Base-by-base conservation (phyloP, 1,140 invertebrate genomes). In the Mactra quadrangularis region DNA sequence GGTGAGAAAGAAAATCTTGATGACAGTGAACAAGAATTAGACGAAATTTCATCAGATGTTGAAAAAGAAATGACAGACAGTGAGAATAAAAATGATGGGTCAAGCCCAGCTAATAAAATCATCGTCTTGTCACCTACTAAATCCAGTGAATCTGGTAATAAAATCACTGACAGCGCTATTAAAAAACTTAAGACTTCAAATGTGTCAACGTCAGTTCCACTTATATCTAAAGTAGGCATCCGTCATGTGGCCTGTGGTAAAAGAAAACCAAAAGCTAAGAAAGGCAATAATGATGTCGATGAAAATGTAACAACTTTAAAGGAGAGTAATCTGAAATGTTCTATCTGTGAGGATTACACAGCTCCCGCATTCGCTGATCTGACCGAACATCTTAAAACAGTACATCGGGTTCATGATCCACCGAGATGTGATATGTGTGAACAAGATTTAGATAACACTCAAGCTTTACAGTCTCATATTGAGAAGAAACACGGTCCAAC, bases 371-470 rank as follows among this genome's bases (percentile, higher is more conserved):
- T 79, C 31, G 19, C 68, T 25, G 68, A 64, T 38, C 38, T 82
- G n/a, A 82, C 68, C 9, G n/a, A 64, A 11, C 78, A 82, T 52
- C 38, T 82, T 29, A 72, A 29, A 35, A 72, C 53, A 15, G 60
- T 47, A 29, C 78, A 82, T 29, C 53, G 64, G 31, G 59, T 82
- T 3, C 31, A 74, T 27, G 70, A 62, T 4, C 70, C 75, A 13
- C 52, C 81, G 15, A 68, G 68, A 11, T 87, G 86, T 72, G 86
- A 87, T 79, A 60, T 87, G 25, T 87, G 86, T 77, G 79, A 87
- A 38, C n/a, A 74, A 25, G 76, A 66, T 25, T 83, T 85, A 38
- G 70, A 79, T 27, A 75, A 57, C 19, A 22, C n/a, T n/a, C 57
- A 45, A 13, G 68, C 74, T 29, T 57, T 87, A 9, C 47, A 55